Base-by-base conservation (phyloP, 2,797 vertebrate species). In the Falco biarmicus region DNA sequence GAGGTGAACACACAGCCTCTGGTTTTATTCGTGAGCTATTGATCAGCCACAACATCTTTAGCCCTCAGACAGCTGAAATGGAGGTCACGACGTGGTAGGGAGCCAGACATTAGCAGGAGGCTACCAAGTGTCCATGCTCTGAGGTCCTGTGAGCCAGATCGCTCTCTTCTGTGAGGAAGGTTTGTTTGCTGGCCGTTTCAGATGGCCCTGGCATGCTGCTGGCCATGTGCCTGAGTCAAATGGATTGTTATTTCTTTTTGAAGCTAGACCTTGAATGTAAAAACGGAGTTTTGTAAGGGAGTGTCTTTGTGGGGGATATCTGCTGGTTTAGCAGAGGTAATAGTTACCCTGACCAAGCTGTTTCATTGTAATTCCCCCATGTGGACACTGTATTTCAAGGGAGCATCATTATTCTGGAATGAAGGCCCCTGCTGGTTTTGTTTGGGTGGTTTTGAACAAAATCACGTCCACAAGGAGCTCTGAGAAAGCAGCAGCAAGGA, bases 1-100 rank as follows among this genome's bases (percentile, higher is more conserved):
- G 82, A 89, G 74, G 59, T 57, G 88, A 95, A 50, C 73, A 87
- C 83, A 66, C 64, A 94, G 48, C 73, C 61, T 54, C 66, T 88
- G 83, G 43, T 68, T 93, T 75, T 74, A 41, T 43, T 76, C 60
- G 81, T 22, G 28, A 71, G 25, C 50, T 68, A 11, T 32, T 81
- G 92, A 91, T 86, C 83, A 37, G 39, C 54, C 75, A 56, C 87
- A 45, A 37, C n/a, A 28, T 31, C 54, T 73, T 66, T 25, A 80
- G 76, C 53, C 83, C 70, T 73, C 73, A 70, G 43, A 64, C 61
- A 53, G 54, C 59, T 59, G 65, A 54, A 77, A 76, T 59, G 53
- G 43, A 87, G 85, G 75, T 89, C 41, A 5, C 0, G 5, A 4
- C 8, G 0, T 13, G 57, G 57, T 13, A 21, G 89, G 81, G 53